Conservation (phyloP, 2,888 invertebrate species). For the Spilarctia lutea region DNA sequence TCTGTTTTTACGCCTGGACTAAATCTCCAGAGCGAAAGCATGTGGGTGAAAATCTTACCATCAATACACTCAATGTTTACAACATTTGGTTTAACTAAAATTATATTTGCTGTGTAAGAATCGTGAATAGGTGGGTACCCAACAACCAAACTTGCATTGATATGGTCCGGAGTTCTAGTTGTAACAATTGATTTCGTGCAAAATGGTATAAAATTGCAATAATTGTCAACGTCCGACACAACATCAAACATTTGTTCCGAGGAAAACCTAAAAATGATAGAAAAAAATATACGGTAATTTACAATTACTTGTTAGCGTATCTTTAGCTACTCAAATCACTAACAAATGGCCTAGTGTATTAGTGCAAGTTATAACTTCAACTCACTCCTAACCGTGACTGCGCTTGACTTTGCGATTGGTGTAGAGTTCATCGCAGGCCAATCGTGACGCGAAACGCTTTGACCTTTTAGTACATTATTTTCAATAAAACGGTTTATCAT, state of each 20-base stretch:
- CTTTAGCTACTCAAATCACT: no score
- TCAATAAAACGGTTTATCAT: no score
- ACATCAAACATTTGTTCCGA: slow-evolving; percentile 97
- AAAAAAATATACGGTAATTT: not conserved
- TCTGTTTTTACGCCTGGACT: slow-evolving; percentile 94
- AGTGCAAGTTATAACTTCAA: no score
- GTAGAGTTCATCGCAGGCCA: no score
- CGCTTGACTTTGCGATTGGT: no score
- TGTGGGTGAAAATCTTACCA: slow-evolving; percentile 94
- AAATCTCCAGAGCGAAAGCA: slow-evolving; percentile 97
- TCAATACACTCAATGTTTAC: slow-evolving; percentile 96
- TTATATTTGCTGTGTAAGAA: slow-evolving; percentile 95
- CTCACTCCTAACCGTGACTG: no score
- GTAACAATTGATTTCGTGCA: slow-evolving; percentile 94
- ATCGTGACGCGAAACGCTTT: no score
- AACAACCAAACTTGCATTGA: slow-evolving; percentile 92
- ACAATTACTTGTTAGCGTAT: not conserved
- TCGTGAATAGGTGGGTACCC: slow-evolving; percentile 95
- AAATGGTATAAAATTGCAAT: slow-evolving; percentile 96
- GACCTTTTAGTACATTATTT: no score
- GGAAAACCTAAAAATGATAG: slow-evolving; percentile 90
- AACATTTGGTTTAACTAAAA: slow-evolving; percentile 89
- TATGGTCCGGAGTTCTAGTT: slow-evolving; percentile 77
- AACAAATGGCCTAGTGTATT: not conserved
- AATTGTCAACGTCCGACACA: slow-evolving; percentile 95